These are phyloP conservation scores for Lycaena phlaeas DNA, from an alignment of 2,888 invertebrate species.

Conservation along the genomic window DNA sequence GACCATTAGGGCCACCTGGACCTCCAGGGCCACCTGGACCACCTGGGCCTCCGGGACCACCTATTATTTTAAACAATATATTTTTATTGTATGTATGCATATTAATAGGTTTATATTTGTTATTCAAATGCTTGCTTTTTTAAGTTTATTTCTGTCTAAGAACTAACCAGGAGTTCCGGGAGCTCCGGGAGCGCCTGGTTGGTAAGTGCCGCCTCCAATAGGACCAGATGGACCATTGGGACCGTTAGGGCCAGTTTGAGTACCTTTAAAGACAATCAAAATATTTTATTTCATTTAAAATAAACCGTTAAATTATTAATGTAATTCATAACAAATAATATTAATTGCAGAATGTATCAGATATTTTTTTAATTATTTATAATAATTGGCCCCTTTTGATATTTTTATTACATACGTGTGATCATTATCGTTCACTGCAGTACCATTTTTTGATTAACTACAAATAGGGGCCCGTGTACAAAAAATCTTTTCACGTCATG, in stretches of 20 bases:
- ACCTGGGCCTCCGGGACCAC: conserved; percentile 28
- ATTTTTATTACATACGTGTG: background rate
- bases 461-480: no score
- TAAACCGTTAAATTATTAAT: background rate
- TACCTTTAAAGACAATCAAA: background rate
- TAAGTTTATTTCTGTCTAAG: background rate
- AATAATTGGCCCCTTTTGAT: background rate
- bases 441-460: no score
- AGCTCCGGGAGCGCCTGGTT: conserved; percentile 22
- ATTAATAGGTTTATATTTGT: no score
- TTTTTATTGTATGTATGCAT: no score
- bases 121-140: no score
- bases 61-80: conserved; percentile 8
- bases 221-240: conserved; percentile 23
- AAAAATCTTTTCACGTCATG: no score
- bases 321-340: background rate
- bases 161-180: conserved; percentile 19
- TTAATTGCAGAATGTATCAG: background rate
- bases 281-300: background rate
- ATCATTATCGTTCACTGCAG: background rate
- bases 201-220: conserved; percentile 12
- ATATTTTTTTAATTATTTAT: background rate
- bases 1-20: conserved; percentile 25
- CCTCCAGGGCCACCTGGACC: conserved; percentile 20
- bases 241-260: conserved; percentile 17